phyloP scores from a whole-genome alignment of 2,888 invertebrate genomes.

The Podotricha telesiphe region DNA sequence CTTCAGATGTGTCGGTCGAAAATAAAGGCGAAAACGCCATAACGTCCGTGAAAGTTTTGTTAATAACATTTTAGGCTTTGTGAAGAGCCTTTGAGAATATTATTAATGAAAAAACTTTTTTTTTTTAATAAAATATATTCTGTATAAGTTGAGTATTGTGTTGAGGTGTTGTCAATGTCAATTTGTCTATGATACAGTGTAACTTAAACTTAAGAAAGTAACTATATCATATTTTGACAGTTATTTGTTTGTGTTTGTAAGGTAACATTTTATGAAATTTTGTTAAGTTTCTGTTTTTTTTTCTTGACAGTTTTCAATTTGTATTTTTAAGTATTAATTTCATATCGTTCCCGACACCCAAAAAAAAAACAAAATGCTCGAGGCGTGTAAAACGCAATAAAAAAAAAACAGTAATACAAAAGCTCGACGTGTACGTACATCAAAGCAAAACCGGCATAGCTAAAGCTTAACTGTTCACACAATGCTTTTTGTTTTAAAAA shows the following conservation, averaged over 20 bases:
- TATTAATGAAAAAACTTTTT: constrained; percentile 5
- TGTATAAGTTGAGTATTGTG: no score
- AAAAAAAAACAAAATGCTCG: no score
- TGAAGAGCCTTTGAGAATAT: neutral
- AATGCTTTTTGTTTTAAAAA: neutral
- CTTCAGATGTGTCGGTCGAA: constrained; percentile 15
- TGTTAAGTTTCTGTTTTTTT: no score
- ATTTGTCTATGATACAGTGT: no score
- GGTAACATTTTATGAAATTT: no score
- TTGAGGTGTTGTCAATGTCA: no score
- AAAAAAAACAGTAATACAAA: neutral
- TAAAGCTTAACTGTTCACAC: neutral
- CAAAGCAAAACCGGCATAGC: neutral
- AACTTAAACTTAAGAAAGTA: no score
- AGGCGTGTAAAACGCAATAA: neutral
- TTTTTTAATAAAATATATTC: neutral
- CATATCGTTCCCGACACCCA: no score
- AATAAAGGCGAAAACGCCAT: constrained; percentile 9
- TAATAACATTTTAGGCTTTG: constrained; percentile 16
- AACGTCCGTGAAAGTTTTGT: constrained; percentile 15
- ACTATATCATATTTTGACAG: no score
- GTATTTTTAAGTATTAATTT: no score
- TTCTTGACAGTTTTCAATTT: no score
- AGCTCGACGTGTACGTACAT: neutral
- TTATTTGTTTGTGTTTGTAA: no score